A percentile compares a stretch with the other conserved stretches of the same genome.
Evolutionary conservation across 2,888 invertebrate genomes (phyloP).

Genomic region (Phyllotreta striolata): DNA sequence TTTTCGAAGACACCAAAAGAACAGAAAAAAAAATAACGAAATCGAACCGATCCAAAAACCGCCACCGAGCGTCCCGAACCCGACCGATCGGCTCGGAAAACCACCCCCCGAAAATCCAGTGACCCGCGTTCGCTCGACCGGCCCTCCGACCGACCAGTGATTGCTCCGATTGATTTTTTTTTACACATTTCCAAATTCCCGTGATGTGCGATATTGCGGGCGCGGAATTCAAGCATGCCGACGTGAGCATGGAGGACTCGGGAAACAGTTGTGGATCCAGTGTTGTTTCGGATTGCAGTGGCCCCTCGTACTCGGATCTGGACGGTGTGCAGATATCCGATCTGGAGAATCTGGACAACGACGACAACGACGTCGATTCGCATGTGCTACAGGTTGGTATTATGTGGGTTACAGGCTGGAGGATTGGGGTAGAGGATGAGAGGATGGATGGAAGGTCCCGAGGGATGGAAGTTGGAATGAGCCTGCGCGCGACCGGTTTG

Average conservation of each 20-base stretch:
- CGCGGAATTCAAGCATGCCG: conserved; percentile 57
- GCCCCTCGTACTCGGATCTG: conserved; percentile 65
- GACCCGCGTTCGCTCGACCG: conserved; percentile 14
- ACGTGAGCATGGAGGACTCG: conserved; percentile 60
- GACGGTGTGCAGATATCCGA: conserved; percentile 68
- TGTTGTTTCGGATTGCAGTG: conserved; percentile 59
- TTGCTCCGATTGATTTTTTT: conserved; percentile 18
- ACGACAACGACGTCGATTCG: conserved; percentile 61
- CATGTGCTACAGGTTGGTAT: conserved; percentile 57
- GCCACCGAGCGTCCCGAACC: neutral
- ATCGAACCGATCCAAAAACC: neutral
- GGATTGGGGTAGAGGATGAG: neutral
- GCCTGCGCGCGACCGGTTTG: conserved; percentile 21
- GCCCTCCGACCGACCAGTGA: conserved; percentile 21
- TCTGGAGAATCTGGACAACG: conserved; percentile 54
- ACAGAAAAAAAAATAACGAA: no score
- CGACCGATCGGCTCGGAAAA: neutral
- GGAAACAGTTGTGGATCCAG: conserved; percentile 62
- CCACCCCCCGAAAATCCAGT: neutral
- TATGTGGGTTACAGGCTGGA: conserved; percentile 8
- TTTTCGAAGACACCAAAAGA: no score
- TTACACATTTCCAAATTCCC: no score
- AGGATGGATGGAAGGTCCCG: no score
- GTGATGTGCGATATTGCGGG: conserved; percentile 53
- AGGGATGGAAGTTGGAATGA: no score